These are phyloP conservation scores for Cygnus buccinator DNA, from an alignment of 2,113 vertebrate genomes.

Conservation along the genomic window DNA sequence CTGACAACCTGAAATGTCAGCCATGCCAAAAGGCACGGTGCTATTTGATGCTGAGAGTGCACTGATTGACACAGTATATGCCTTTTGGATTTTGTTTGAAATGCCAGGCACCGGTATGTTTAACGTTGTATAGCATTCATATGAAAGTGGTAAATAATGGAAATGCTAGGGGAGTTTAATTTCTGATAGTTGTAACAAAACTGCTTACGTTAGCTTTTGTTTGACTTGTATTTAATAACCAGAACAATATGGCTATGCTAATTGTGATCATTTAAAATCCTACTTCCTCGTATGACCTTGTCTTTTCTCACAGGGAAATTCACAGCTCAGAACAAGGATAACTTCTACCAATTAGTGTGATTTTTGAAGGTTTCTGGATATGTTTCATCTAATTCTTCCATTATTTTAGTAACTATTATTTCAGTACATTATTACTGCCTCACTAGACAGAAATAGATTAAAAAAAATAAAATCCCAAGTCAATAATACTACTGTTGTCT, in stretches of 20 bases:
- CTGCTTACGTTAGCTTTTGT: background rate
- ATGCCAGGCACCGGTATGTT: background rate
- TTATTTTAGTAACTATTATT: background rate
- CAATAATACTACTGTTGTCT: background rate
- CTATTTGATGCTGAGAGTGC: background rate
- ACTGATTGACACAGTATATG: background rate
- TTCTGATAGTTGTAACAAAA: background rate
- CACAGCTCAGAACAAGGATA: background rate
- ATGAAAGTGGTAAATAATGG: background rate
- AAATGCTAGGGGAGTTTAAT: background rate
- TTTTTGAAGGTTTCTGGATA: background rate
- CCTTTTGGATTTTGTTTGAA: background rate
- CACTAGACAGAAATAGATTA: background rate
- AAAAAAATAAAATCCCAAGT: background rate
- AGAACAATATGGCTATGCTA: background rate
- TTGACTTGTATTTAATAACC: background rate
- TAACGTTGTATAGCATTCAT: background rate
- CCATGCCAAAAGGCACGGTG: background rate
- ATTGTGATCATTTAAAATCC: background rate
- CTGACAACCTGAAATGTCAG: background rate
- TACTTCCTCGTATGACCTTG: background rate
- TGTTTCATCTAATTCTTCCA: background rate
- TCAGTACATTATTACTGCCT: background rate
- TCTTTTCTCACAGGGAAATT: background rate
- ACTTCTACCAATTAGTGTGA: background rate